Base-by-base conservation (phyloP, 2,888 invertebrate species). In the Crepidodera aurea region DNA sequence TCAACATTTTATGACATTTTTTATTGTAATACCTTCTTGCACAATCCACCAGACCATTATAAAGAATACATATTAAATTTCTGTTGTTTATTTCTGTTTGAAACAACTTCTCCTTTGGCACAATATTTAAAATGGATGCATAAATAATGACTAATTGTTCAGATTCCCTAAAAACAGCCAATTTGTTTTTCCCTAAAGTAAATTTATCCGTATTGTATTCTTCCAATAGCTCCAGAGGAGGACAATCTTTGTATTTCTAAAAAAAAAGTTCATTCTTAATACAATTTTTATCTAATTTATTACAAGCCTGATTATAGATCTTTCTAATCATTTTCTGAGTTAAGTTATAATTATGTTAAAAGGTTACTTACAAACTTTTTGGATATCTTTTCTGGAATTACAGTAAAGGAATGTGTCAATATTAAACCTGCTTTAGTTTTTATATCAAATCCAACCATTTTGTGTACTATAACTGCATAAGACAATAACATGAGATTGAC, bases 361-460 rank as follows among this genome's bases (percentile, higher is more conserved):
- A n/a, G n/a, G n/a, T n/a, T 51, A 65, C 69, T 71, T 67, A 74
- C 72, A 62, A 75, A 61, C 37, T 73, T 67, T 12, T 62, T 56
- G 32, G 58, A 64, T 51, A 69, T 67, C 22, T 70, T 65, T 56
- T 74, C 69, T 2, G 76, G 74, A 51, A 72, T 79, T 15, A 81
- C 75, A 42, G 82, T 77, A 32, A 82, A 81, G 74, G 84, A 82
- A 50, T 84, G 79, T 3, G 87, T 78, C 58, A 84, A 81, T 12
- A 88, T 74, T 32, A 88, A 83, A 0, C 87, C 89, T 65, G 85
- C 84, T 70, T 89, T 86, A 4, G 84, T 84, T 72, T 88, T 88
- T 0, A 87, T 85, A 71, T 90, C 89, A 84, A 88, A 87, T 0
- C 87, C 86, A 1, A 87, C 81, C 61, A 86, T 84, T 2, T 80